phyloP scores from a whole-genome alignment of 2,888 invertebrate genomes.

The Calameuta pallipes region DNA sequence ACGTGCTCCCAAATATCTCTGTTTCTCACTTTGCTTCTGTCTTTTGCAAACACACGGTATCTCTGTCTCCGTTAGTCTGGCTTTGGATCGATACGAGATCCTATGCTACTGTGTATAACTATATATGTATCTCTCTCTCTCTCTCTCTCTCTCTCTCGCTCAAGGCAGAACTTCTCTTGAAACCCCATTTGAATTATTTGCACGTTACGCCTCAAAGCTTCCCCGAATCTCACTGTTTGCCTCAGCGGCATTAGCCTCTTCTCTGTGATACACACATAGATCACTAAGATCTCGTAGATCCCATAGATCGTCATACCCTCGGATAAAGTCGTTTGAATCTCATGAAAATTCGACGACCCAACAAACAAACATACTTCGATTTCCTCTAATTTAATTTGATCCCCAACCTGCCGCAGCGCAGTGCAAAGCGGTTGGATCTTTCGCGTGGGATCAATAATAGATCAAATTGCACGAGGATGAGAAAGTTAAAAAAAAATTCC shows the following conservation, averaged over 20 bases:
- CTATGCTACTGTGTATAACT: not conserved
- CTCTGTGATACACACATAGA: not conserved
- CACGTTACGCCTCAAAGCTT: constrained; percentile 47
- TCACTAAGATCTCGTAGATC: not conserved
- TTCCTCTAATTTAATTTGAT: not conserved
- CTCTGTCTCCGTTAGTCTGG: not conserved
- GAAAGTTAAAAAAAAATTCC: too few species aligned
- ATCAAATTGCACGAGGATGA: too few species aligned
- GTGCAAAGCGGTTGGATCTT: not conserved
- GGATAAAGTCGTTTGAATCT: not conserved
- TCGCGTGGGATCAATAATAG: not conserved
- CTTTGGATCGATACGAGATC: not conserved
- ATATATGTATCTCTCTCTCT: not conserved
- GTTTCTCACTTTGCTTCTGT: constrained; percentile 16
- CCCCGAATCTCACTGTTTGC: constrained; percentile 34
- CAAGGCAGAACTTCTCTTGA: constrained; percentile 35
- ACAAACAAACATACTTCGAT: not conserved
- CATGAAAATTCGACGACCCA: not conserved
- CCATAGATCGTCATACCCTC: not conserved
- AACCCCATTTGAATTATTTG: constrained; percentile 51
- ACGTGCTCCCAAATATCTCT: not conserved
- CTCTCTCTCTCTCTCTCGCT: not conserved
- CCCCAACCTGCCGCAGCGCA: not conserved
- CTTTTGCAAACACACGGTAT: not conserved
- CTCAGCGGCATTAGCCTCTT: constrained; percentile 39